phyloP scores from a whole-genome alignment of 2,888 invertebrate genomes.

The Ophion costatus region DNA sequence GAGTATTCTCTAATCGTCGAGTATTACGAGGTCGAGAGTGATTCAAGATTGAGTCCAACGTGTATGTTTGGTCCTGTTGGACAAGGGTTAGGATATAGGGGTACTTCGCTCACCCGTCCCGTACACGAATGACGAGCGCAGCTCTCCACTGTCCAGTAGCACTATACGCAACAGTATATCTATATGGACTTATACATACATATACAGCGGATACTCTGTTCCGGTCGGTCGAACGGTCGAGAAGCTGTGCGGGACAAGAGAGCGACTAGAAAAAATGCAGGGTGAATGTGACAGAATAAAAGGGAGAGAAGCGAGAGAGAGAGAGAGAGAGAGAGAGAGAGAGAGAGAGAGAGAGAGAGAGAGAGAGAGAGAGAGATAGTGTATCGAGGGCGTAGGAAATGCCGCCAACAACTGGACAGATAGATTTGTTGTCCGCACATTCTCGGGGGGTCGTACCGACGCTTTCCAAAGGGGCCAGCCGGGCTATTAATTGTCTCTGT shows the following conservation, averaged over 20 bases:
- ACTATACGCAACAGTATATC: conserved; percentile 8
- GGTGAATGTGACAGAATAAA: conserved; percentile 28
- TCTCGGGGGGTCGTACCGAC: conserved; percentile 74
- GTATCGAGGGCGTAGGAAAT: conserved; percentile 63
- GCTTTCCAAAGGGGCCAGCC: conserved; percentile 78
- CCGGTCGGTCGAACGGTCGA: conserved; percentile 52
- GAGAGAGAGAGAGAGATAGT: conserved; percentile 14
- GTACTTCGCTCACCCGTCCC: conserved; percentile 50
- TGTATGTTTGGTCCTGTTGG: conserved; percentile 48
- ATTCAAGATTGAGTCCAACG: conserved; percentile 15
- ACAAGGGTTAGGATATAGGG: conserved; percentile 53
- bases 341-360: conserved; percentile 23
- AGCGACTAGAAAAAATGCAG: conserved; percentile 31
- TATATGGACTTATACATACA: conserved; percentile 2
- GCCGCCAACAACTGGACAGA: conserved; percentile 71
- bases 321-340: conserved; percentile 9
- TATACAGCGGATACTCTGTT: conserved; percentile 50
- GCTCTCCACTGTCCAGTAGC: conserved; percentile 31
- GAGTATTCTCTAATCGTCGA: conserved; percentile 37
- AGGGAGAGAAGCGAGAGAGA: conserved; percentile 28
- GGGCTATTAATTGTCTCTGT: conserved; percentile 83
- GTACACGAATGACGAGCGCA: conserved; percentile 49
- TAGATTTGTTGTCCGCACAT: conserved; percentile 79
- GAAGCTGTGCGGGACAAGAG: conserved; percentile 30
- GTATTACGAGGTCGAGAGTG: conserved; percentile 6